Base-by-base conservation (phyloP, 2,888 invertebrate genomes). In the Lordiphosa andalusiaca region DNA sequence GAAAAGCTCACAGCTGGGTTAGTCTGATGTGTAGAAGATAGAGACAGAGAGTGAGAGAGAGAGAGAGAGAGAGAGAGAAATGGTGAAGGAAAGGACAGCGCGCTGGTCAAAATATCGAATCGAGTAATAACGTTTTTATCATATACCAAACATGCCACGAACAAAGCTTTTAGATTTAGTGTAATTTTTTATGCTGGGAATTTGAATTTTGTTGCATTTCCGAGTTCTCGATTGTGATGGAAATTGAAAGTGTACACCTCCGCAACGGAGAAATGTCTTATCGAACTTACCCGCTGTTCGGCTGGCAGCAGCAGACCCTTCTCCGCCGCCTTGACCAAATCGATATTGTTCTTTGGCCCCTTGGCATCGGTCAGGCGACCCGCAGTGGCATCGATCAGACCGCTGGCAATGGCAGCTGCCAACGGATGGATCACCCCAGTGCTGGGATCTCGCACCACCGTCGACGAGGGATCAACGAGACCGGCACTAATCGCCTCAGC, bases 301-400 rank as follows among this genome's bases (percentile, higher is more conserved):
- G 96, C 96, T 90, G 96, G 94, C 91, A 96, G 92, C 87, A 97
- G 93, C 91, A 94, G 94, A 87, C 96, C 96, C 91, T 93, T 94
- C 90, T 95, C 94, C 89, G 93, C 92, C 88, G 96, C 97, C 91
- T 95, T 96, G 86, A 94, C 91, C 89, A 97, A 93, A 92, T 96
- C 95, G 62, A 92, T 90, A 65, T 73, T 85, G 53, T 82, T 87
- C 64, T 86, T 88, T 46, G 85, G 78, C 57, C 90, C 89, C 69
- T 90, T 91, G 67, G 87, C 87, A 84, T 92, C 91, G 77, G 90
- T 88, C 81, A 96, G 91, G 89, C 93, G 93, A 86, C 96, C 96
- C 88, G 91, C 92, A 48, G 92, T 90, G 50, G 94, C 92, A 90
- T 96, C 95, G 75, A 96, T 91, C 62, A 95, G 89, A 71, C 93